Percentiles rank a stretch among this genome's conserved stretches.
These are phyloP conservation scores for Tromatobia lineatoria DNA, from an alignment of 2,888 invertebrate species.

Conservation along the genomic window DNA sequence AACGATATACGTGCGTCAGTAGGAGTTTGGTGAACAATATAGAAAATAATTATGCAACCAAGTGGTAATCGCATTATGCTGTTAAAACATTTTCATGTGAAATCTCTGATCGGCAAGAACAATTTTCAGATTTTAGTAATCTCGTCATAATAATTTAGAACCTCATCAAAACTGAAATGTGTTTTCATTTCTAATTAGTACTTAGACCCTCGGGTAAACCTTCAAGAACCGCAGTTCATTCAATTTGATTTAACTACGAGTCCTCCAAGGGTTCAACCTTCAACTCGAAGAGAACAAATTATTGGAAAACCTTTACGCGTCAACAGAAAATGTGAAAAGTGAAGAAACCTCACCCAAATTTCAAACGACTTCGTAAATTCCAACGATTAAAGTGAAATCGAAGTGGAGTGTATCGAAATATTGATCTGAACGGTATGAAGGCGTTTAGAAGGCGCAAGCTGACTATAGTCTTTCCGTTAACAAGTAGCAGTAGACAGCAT, in stretches of 20 bases:
- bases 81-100: neutral
- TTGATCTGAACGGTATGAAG: neutral
- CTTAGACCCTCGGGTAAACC: too few relatives aligned
- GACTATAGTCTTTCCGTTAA: constrained; percentile 10
- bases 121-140: neutral
- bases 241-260: too few relatives aligned
- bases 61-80: neutral
- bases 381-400: neutral
- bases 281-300: neutral
- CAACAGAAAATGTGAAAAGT: neutral
- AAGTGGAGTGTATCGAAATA: constrained; percentile 10
- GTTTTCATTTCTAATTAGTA: too few relatives aligned
- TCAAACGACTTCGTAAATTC: neutral
- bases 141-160: too few relatives aligned
- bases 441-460: neutral
- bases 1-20: constrained; percentile 43
- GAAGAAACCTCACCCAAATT: neutral
- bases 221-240: too few relatives aligned
- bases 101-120: neutral
- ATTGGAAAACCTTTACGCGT: neutral
- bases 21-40: neutral
- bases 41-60: constrained; percentile 3
- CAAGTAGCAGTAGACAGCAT: constrained; percentile 25
- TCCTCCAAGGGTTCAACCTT: too few relatives aligned
- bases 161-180: too few relatives aligned